Evolutionary conservation across 2,113 vertebrate species (phyloP), one percentile per base, ranked within the genome.

Genomic region (Alouatta palliata): DNA sequence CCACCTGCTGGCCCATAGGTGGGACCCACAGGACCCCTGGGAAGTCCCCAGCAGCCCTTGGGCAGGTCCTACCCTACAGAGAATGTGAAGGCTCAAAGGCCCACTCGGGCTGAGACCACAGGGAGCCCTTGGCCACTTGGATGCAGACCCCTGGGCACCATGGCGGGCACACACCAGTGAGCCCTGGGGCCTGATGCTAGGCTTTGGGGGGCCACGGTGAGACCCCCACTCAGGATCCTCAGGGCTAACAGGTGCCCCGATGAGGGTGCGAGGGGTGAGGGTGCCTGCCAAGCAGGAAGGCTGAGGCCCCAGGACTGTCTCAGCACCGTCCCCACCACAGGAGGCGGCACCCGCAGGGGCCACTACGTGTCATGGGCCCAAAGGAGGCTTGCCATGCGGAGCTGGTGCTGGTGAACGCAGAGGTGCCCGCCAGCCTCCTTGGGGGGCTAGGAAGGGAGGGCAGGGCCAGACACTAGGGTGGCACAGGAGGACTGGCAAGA

Each of bases 111-210:
- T 23, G 17, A 21, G 91, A 27, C 71, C 6, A 3, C 6, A 6
- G 56, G 23, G n/a, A 21, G 40, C 3, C 27, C 54, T 14, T 6
- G 79, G 80, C 23, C 49, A 1, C 45, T 12, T 20, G 40, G 47
- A 20, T 0, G 1, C 8, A 2, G 40, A 30, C 4, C 13, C 49
- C 17, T 5, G 0, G 14, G 58, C 49, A 52, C 49, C 16, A 40
- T 0, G 4, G 21, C 1, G 19, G 8, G 32, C 4, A 17, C 49
- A 32, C 32, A 5, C 23, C 37, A 35, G 20, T 1, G 52, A 37
- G 8, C 13, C 40, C 23, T 5, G 0, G 14, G 58, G 47, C 21
- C 19, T 14, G 2, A 32, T 9, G 37, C 16, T 37, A 8, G 75
- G 7, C 43, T 0, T 0, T 35, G 43, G 8, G 6, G 54, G 43